A percentile compares a stretch with the other conserved stretches of the same genome.
These are phyloP conservation scores for Karalla daura DNA, from an alignment of 2,797 vertebrate genomes.

Conservation along the genomic window DNA sequence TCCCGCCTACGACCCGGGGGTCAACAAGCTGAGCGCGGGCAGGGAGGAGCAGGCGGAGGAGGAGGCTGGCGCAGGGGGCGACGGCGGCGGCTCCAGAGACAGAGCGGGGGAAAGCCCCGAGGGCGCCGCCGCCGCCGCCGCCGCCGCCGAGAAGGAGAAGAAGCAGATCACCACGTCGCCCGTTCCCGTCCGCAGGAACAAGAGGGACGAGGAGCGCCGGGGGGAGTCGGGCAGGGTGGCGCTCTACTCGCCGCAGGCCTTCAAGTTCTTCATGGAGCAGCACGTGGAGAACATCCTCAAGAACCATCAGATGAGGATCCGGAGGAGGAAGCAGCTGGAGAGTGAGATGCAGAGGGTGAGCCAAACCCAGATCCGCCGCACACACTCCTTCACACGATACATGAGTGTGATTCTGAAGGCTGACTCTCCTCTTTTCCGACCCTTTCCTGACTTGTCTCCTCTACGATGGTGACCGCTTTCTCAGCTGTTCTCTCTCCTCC, in stretches of 20 bases:
- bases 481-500: conserved; percentile 81
- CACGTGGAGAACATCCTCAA: conserved; percentile 98
- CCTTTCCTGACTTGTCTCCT: conserved; percentile 9
- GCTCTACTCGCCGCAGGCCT: conserved; percentile 96
- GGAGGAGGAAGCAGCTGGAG: conserved; percentile 96
- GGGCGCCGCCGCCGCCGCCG: conserved; percentile 53
- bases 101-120: conserved; percentile 63
- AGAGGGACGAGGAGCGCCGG: conserved; percentile 92
- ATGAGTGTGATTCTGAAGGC: neutral
- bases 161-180: conserved; percentile 98
- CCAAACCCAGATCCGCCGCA: too few relatives aligned
- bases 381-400: too few relatives aligned
- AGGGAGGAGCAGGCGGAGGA: conserved; percentile 89
- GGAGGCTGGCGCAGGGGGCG: conserved; percentile 70
- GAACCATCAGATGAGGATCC: conserved; percentile 93
- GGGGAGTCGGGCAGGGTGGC: conserved; percentile 91
- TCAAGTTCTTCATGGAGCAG: conserved; percentile 99
- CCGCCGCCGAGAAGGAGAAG: conserved; percentile 89
- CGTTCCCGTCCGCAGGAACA: conserved; percentile 93
- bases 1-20: conserved; percentile 82
- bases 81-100: conserved; percentile 62
- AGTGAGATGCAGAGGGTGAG: conserved; percentile 99
- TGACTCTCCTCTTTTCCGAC: conserved; percentile 12
- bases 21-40: conserved; percentile 76
- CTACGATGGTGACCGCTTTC: conserved; percentile 38